These are phyloP conservation scores for Sturmia bella DNA, from an alignment of 2,888 invertebrate species.

Conservation along the genomic window DNA sequence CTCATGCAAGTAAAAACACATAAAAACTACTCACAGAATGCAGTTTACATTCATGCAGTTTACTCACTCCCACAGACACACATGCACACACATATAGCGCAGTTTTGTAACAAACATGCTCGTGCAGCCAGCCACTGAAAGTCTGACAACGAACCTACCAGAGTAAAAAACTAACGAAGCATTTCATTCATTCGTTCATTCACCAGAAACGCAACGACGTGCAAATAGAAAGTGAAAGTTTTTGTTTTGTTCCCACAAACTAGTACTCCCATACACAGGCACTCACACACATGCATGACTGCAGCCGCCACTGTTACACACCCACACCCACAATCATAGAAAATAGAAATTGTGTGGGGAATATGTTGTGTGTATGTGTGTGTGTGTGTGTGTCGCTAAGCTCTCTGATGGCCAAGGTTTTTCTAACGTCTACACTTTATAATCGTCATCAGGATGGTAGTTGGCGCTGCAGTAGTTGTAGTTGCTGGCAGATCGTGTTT, in stretches of 20 bases:
- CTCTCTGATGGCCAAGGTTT: constrained; percentile 58
- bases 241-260: constrained; percentile 43
- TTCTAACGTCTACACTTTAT: constrained; percentile 56
- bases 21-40: background rate
- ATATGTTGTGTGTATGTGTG: too few species aligned
- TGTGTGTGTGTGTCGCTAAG: constrained; percentile 8
- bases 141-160: background rate
- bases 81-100: constrained; percentile 5
- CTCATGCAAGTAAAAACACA: background rate
- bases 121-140: constrained; percentile 14
- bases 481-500: constrained; percentile 20
- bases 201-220: constrained; percentile 39
- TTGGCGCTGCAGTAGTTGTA: constrained; percentile 17
- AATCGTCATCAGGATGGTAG: constrained; percentile 19
- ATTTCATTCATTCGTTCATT: constrained; percentile 61
- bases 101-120: constrained; percentile 22
- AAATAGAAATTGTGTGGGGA: constrained; percentile 17
- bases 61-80: constrained; percentile 1
- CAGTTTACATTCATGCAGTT: constrained; percentile 40
- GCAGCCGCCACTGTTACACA: constrained; percentile 13
- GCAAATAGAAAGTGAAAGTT: constrained; percentile 58
- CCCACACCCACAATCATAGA: background rate
- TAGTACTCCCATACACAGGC: constrained; percentile 19
- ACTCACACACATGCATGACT: constrained; percentile 15
- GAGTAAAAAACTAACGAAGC: constrained; percentile 28